Percentiles rank a stretch among this genome's conserved stretches.
Conservation (phyloP, 2,113 vertebrate species). For the Damaliscus lunatus region DNA sequence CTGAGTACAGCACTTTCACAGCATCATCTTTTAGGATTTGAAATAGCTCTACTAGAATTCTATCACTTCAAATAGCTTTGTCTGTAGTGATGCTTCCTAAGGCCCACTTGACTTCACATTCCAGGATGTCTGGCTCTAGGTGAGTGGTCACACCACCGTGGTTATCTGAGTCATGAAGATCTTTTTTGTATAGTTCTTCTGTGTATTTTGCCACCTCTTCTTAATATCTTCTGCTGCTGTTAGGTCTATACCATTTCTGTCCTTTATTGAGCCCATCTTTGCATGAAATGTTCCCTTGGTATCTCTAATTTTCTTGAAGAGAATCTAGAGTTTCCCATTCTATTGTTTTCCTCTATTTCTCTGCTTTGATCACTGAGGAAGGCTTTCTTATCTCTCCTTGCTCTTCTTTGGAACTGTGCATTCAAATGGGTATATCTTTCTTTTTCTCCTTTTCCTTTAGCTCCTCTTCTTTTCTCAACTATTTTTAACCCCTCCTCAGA, state of each 20-base stretch:
- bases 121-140: not conserved
- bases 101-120: not conserved
- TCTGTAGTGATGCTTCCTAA: not conserved
- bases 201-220: not conserved
- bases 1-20: not conserved
- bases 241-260: not conserved
- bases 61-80: not conserved
- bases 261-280: not conserved
- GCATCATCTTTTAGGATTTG: not conserved
- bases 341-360: not conserved
- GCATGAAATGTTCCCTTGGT: not conserved
- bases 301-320: not conserved
- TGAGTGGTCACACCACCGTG: not conserved
- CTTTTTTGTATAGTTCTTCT: not conserved
- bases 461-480: not conserved
- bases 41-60: not conserved
- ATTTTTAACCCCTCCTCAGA: not conserved
- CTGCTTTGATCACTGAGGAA: not conserved
- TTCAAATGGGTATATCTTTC: not conserved
- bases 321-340: not conserved
- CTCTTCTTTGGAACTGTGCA: not conserved
- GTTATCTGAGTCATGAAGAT: not conserved
- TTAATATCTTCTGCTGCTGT: not conserved
- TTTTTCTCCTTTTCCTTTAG: not conserved
- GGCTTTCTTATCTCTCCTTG: not conserved